Evolutionary conservation across 2,797 vertebrate genomes (phyloP), one percentile per base, ranked within the genome.

Genomic region (Gorsachius magnificus): DNA sequence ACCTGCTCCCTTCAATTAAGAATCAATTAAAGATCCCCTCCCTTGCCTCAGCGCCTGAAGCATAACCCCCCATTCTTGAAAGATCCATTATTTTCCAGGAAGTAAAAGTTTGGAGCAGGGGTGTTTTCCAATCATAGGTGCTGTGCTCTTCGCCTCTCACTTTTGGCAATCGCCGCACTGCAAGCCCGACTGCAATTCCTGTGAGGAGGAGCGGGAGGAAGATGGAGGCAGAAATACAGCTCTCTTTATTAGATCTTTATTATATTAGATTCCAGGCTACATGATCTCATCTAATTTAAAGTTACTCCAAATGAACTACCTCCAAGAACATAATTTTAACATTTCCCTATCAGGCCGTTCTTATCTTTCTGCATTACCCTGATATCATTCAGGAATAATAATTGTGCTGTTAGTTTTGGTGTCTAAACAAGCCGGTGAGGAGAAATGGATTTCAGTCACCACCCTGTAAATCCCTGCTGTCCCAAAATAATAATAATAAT

Each of bases 251-350:
- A 43, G 41, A 16, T 43, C 41, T 43, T 43, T 43, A 43, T 43
- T 93, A 82, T 89, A 56, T 11, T 45, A 91, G 80, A 90, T 95
- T 75, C 81, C 63, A 7, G 60, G 80, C 91, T 95, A 60, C 61
- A 80, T 95, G 94, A 94, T 95, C 91, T 95, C 83, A 90, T 92
- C 93, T 86, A 92, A 94, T 96, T 96, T 95, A 43, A 93, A 96
- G 88, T 94, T 90, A 24, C 31, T 95, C 94, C 87, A 91, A 95
- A 90, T 89, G 91, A 96, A 79, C 95, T 56, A 56, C 78, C 94
- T 94, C 95, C 91, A 93, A 88, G 70, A 93, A 91, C 82, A 87
- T 75, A 45, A 93, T 96, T 94, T 90, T 91, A 95, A 90, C 64
- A 74, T 95, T 94, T 68, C 51, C 51, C 0, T 83, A 90, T 93